These are phyloP conservation scores for Syrrhaptes paradoxus DNA, from an alignment of 2,113 vertebrate genomes.

Conservation along the genomic window DNA sequence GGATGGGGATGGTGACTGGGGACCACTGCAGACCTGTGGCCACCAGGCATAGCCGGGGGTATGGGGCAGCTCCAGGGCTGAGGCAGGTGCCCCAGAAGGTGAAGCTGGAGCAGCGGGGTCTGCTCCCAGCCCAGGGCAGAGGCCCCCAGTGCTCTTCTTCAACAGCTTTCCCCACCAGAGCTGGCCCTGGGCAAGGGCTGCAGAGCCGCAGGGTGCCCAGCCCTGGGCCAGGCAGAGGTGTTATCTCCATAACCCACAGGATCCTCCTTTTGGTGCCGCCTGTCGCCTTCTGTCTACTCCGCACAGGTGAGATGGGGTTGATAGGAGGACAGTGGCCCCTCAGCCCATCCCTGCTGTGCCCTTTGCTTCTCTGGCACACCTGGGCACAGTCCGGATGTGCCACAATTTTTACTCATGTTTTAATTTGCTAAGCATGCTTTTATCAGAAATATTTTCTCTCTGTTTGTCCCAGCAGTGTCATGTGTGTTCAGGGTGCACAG, in stretches of 20 bases:
- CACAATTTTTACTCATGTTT: neutral
- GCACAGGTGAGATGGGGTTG: accelerated
- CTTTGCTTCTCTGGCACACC: accelerated
- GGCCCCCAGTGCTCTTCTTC: neutral
- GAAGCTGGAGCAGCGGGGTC: neutral
- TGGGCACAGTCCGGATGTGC: neutral
- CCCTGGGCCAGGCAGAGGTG: neutral
- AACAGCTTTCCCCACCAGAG: neutral
- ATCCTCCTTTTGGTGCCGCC: neutral
- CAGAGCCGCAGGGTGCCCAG: neutral
- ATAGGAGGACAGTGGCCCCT: neutral
- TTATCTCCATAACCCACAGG: neutral
- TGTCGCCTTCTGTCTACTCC: neutral
- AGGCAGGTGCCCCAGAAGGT: neutral
- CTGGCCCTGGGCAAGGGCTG: neutral
- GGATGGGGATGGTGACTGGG: accelerated
- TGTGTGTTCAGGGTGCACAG: accelerated
- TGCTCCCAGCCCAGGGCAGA: neutral
- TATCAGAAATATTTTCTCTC: neutral
- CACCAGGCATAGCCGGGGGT: accelerated
- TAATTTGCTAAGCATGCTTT: neutral
- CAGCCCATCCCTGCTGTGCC: neutral
- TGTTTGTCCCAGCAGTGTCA: neutral
- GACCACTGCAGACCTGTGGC: accelerated
- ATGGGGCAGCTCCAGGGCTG: accelerated